These are phyloP conservation scores for Rhinolophus sinicus DNA, from an alignment of 2,113 vertebrate genomes.

Conservation along the genomic window DNA sequence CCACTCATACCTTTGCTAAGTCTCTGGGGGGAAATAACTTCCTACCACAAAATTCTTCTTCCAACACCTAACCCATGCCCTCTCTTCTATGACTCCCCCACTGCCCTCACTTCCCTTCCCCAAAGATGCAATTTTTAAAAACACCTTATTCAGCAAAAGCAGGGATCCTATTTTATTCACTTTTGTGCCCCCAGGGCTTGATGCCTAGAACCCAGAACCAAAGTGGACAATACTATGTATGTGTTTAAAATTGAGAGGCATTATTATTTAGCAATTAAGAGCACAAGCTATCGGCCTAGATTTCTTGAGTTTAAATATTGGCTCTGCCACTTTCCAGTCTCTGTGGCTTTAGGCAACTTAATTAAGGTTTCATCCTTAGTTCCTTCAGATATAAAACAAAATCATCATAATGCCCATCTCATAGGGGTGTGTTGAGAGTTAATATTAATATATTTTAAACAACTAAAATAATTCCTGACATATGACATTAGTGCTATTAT, in stretches of 20 bases:
- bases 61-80: neutral
- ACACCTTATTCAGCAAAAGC: neutral
- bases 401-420: neutral
- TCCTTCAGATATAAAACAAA: neutral
- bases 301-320: neutral
- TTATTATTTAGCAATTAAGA: neutral
- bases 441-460: slow-evolving; percentile 37
- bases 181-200: neutral
- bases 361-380: neutral
- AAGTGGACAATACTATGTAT: neutral
- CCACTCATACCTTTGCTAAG: neutral
- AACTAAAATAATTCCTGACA: neutral
- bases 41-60: slow-evolving; percentile 31
- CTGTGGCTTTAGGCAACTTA: neutral
- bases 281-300: neutral
- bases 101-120: neutral
- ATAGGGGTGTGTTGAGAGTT: neutral
- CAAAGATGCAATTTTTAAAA: neutral
- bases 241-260: neutral
- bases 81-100: neutral
- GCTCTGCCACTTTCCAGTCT: neutral
- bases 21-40: neutral
- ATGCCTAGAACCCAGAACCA: neutral
- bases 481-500: neutral
- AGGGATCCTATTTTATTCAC: neutral